These are phyloP conservation scores for Alligator sinensis DNA, from an alignment of 2,113 vertebrate genomes.

Conservation along the genomic window DNA sequence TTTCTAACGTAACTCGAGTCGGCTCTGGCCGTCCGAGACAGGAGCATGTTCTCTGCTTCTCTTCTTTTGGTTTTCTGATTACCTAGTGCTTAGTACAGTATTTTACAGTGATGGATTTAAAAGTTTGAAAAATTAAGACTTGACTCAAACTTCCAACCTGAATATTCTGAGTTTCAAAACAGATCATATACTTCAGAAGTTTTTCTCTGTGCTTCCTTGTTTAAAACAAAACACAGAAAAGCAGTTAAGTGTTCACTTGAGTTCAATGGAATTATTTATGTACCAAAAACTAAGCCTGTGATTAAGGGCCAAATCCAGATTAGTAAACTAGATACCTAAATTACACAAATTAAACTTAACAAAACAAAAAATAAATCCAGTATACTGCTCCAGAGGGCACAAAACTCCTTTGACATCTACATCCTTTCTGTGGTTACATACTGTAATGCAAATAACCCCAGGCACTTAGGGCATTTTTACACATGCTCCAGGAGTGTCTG, in stretches of 20 bases:
- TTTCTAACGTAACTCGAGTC: too few relatives aligned
- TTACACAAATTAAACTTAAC: too few relatives aligned
- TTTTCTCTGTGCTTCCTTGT: background rate
- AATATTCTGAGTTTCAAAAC: background rate
- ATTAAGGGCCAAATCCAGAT: background rate
- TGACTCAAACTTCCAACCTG: rapidly evolving
- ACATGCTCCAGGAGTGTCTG: too few relatives aligned
- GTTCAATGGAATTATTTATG: background rate
- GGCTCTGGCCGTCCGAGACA: too few relatives aligned
- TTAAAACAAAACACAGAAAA: background rate
- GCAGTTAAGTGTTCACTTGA: background rate
- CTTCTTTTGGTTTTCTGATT: background rate
- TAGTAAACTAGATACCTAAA: too few relatives aligned
- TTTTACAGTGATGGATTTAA: rapidly evolving
- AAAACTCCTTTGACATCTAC: too few relatives aligned
- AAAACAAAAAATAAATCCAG: too few relatives aligned
- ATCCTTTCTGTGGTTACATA: too few relatives aligned
- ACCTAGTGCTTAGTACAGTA: rapidly evolving
- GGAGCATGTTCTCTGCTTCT: background rate
- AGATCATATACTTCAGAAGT: background rate
- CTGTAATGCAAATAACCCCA: too few relatives aligned
- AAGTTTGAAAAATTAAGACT: background rate
- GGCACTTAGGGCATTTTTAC: too few relatives aligned
- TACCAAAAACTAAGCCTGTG: background rate
- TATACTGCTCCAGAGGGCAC: too few relatives aligned